phyloP scores from a whole-genome alignment of 2,113 vertebrate species.

The Python bivittatus region DNA sequence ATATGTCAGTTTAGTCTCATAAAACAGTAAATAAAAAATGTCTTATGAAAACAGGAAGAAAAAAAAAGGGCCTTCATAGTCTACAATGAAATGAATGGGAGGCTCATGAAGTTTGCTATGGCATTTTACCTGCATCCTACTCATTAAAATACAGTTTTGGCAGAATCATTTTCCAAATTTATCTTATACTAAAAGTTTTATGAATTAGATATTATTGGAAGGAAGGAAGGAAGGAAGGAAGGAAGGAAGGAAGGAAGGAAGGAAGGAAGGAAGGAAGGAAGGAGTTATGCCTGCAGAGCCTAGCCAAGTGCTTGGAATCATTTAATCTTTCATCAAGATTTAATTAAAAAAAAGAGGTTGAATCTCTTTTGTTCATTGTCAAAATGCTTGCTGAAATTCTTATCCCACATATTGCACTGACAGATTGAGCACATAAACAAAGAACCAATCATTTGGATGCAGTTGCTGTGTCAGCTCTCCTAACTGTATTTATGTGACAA shows the following conservation, averaged over 20 bases:
- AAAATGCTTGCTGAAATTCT: constrained; percentile 69
- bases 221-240: not conserved
- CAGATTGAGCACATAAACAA: constrained; percentile 72
- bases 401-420: constrained; percentile 67
- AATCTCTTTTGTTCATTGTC: constrained; percentile 77
- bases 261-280: not conserved
- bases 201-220: too few relatives aligned
- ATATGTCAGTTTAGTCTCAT: not conserved
- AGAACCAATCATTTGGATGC: constrained; percentile 68
- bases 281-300: constrained; percentile 47
- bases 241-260: not conserved
- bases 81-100: not conserved
- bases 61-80: not conserved
- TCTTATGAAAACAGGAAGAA: constrained; percentile 1
- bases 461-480: constrained; percentile 76
- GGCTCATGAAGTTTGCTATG: too few relatives aligned
- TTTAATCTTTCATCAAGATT: constrained; percentile 77
- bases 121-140: not conserved
- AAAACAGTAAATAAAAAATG: not conserved
- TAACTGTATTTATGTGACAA: constrained; percentile 78
- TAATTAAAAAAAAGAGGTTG: constrained; percentile 70
- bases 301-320: constrained; percentile 66
- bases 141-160: not conserved
- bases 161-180: not conserved
- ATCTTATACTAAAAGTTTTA: constrained; percentile 23